Base-by-base conservation (phyloP, 1,140 invertebrate genomes). In the Eubasilissa regina region DNA sequence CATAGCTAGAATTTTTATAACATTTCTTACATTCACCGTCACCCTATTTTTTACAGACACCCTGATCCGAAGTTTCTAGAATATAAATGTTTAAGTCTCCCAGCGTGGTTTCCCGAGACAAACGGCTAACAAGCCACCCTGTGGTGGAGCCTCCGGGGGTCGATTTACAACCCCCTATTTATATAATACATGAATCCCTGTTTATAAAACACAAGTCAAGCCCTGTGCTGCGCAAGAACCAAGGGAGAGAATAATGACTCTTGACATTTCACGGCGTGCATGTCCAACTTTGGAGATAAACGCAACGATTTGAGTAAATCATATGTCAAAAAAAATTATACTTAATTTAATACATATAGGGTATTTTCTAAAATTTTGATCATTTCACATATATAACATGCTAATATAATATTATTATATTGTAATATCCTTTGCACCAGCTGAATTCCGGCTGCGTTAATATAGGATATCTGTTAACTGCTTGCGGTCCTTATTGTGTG, bases 71-170 rank as follows among this genome's bases (percentile, higher is more conserved):
- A 47, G 74, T 75, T 75, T 62, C 45, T 44, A 11, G 74, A 62
- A 47, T 75, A 75, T 75, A 77, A 77, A 76, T 77, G 60, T 53
- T 68, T 66, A 77, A 77, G 62, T 44, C 35, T 66, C 55, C 72
- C 72, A 35, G 58, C 74, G 58, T 64, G 74, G 58, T 47, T 62
- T 64, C 48, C 35, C 55, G 47, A 77, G 76, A 68, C 76, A 77
- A 70, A 77, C 53, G 58, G 62, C 53, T 77, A 77, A 77, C 76
- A 77, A 77, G 76, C 47, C 60, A 56, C 66, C 76, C 76, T 53
- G 75, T 21, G 47, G 76, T 17, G 60, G 45, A 13, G 12, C 12
- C 45, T 47, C 53, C 64, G 48, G 62, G 60, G 76, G 45, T 70
- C 62, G 60, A 77, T 66, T 77, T 77, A 77, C 66, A 48, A 77